Percentiles rank a stretch among this genome's conserved stretches.
phyloP scores from a whole-genome alignment of 2,888 invertebrate genomes.

The Brenthis hecate region DNA sequence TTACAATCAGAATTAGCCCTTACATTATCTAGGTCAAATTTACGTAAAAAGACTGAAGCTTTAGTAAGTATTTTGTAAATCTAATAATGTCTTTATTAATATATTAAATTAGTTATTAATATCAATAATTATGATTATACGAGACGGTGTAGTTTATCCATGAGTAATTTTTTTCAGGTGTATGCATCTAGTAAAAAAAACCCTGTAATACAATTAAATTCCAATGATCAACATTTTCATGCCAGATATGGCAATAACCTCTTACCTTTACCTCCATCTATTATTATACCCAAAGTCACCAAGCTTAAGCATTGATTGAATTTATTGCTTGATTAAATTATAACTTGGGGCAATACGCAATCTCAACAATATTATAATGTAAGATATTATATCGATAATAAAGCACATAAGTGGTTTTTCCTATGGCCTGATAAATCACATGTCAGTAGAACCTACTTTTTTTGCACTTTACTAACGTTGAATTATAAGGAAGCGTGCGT shows the following conservation, averaged over 20 bases:
- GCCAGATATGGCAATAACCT: conserved; percentile 77
- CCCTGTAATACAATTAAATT: conserved; percentile 44
- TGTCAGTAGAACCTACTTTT: background rate
- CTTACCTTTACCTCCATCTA: conserved; percentile 72
- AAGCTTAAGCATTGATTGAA: conserved; percentile 55
- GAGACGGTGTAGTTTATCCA: conserved; percentile 24
- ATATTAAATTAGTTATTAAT: background rate
- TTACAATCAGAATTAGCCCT: conserved; percentile 88
- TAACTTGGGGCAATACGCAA: conserved; percentile 3
- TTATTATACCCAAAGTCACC: conserved; percentile 75
- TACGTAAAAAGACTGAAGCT: conserved; percentile 87
- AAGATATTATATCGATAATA: conserved; percentile 12
- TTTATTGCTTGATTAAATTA: conserved; percentile 17
- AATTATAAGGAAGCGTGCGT: too few relatives aligned
- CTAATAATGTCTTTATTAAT: background rate
- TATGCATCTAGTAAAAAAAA: conserved; percentile 48
- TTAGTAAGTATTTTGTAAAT: conserved; percentile 69
- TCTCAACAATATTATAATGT: conserved; percentile 7
- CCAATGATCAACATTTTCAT: conserved; percentile 74
- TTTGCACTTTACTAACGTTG: conserved; percentile 1
- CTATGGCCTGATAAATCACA: too few relatives aligned
- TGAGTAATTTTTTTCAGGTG: conserved; percentile 62
- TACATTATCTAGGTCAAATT: conserved; percentile 89
- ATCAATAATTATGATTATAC: background rate
- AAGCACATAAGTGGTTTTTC: background rate